Evolutionary conservation across 2,113 vertebrate species (phyloP).

Genomic region (Ia io): DNA sequence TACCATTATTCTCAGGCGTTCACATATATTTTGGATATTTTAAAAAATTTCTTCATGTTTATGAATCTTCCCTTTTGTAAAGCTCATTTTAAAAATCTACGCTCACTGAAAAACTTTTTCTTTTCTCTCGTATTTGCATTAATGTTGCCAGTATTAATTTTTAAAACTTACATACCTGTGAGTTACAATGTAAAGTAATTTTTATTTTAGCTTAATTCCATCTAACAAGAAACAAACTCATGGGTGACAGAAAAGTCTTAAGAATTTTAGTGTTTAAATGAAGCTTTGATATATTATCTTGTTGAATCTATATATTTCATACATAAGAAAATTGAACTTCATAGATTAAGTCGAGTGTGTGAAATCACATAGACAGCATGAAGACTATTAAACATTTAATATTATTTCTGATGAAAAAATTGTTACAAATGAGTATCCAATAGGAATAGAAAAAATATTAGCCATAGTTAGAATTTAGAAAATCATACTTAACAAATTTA

Average conservation of each 20-base stretch:
- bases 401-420: not conserved
- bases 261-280: not conserved
- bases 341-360: not conserved
- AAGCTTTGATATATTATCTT: not conserved
- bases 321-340: not conserved
- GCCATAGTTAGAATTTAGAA: not conserved
- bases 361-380: not conserved
- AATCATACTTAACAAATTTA: not conserved
- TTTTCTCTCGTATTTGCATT: not conserved
- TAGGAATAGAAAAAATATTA: not conserved
- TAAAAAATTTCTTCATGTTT: not conserved
- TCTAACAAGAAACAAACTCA: not conserved
- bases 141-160: slow-evolving; percentile 8
- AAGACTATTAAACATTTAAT: not conserved
- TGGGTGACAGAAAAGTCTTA: not conserved
- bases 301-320: not conserved
- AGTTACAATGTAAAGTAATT: slow-evolving; percentile 6
- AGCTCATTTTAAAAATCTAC: not conserved
- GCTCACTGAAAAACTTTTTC: not conserved
- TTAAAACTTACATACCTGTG: not conserved
- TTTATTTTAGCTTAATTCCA: slow-evolving; percentile 30
- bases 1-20: not conserved
- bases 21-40: not conserved
- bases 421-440: not conserved
- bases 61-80: not conserved